phyloP scores from a whole-genome alignment of 2,113 vertebrate genomes.

The Sprattus sprattus region DNA sequence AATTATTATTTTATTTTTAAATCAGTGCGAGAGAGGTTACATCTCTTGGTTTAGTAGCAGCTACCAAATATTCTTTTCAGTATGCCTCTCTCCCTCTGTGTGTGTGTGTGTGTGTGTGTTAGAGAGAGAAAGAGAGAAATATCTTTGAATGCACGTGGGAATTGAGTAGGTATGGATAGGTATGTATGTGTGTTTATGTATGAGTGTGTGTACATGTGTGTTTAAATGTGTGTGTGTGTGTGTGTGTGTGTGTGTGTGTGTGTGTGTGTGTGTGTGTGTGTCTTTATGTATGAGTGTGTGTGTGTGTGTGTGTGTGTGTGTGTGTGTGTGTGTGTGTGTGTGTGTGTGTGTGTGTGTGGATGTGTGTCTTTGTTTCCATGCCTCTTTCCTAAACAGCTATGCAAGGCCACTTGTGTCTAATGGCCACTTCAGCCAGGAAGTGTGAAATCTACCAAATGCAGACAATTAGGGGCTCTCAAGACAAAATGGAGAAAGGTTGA shows the following conservation, averaged over 20 bases:
- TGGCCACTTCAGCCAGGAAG: conserved; percentile 37
- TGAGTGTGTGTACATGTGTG: too few relatives aligned
- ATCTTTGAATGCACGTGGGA: too few relatives aligned
- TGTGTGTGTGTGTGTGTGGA: neutral
- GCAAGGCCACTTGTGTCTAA: conserved; percentile 27
- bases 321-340: conserved; percentile 19
- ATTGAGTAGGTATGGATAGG: too few relatives aligned
- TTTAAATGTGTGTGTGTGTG: neutral
- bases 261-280: neutral
- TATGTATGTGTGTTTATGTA: too few relatives aligned
- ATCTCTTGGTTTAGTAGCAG: conserved; percentile 33
- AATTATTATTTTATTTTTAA: conserved; percentile 30
- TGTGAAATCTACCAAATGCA: conserved; percentile 44
- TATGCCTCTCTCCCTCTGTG: too few relatives aligned
- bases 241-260: neutral
- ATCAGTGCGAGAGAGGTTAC: conserved; percentile 34
- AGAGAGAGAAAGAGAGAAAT: too few relatives aligned
- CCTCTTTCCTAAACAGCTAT: conserved; percentile 10
- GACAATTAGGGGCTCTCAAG: conserved; percentile 36
- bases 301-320: neutral
- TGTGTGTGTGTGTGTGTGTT: too few relatives aligned
- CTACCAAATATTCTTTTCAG: neutral
- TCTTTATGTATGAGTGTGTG: conserved; percentile 1
- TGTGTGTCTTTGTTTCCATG: conserved; percentile 13
- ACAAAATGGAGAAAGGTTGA: conserved; percentile 24